These are phyloP conservation scores for Vulpes lagopus DNA, from an alignment of 2,113 vertebrate genomes.

Conservation along the genomic window DNA sequence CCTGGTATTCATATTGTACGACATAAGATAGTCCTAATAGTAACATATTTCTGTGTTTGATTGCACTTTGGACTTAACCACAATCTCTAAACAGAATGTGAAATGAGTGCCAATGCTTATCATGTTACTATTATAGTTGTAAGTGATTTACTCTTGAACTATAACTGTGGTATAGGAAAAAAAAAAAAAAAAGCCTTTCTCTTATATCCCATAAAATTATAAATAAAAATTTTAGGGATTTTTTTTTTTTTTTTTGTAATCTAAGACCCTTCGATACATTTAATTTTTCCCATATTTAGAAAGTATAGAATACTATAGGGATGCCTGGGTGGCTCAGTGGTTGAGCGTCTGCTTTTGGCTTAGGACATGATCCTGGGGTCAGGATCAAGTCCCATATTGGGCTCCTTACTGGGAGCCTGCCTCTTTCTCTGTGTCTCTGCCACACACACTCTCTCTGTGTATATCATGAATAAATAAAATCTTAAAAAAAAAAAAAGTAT, in stretches of 20 bases:
- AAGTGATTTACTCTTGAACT: background rate
- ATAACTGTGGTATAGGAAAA: background rate
- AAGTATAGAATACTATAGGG: background rate
- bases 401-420: too few relatives aligned
- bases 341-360: too few relatives aligned
- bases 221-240: background rate
- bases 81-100: background rate
- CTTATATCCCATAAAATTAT: background rate
- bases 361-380: too few relatives aligned
- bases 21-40: background rate
- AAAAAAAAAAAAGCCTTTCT: background rate
- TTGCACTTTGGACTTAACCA: background rate
- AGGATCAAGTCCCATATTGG: too few relatives aligned
- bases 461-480: too few relatives aligned
- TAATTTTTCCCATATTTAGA: background rate
- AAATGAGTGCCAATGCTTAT: background rate
- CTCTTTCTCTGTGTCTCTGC: too few relatives aligned
- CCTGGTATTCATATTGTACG: background rate
- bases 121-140: background rate
- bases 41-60: background rate
- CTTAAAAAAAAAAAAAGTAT: background rate
- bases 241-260: background rate
- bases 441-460: too few relatives aligned
- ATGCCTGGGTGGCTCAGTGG: too few relatives aligned
- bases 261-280: background rate